Evolutionary conservation across 2,888 invertebrate genomes (phyloP), one percentile per base, ranked within the genome.

Genomic region (Holacanthella duospinosa): DNA sequence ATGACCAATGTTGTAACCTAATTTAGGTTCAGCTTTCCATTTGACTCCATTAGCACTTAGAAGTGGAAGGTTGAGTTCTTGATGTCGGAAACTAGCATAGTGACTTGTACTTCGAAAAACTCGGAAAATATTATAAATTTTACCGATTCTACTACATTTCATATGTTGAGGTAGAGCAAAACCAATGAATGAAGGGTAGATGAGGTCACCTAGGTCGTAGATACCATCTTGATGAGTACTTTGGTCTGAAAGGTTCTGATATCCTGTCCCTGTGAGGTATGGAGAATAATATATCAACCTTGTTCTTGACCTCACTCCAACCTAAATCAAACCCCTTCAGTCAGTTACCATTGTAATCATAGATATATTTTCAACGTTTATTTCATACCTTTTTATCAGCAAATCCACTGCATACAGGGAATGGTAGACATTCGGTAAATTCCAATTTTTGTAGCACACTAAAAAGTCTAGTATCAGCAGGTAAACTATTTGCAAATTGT

Each of bases 261-360:
- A 59, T 4, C 59, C 59, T 6, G 44, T 59, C 19, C 59, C 59
- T 21, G 59, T 59, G 21, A 59, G 25, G 28, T 59, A 59, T 16
- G 59, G 59, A 25, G 25, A 36, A 24, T 3, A 12, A 6, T 6
- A 25, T 59, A 19, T 26, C 3, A 6, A 6, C 29, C 21, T n/a
- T 24, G n/a, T 9, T 53, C 21, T 6, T 55, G 55, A 27, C 27
- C 27, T 29, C 27, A 4, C 9, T 3, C n/a, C n/a, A n/a, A n/a
- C n/a, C n/a, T n/a, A n/a, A n/a, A n/a, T n/a, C n/a, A n/a, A n/a
- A n/a, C n/a, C n/a, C n/a, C n/a, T n/a, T n/a, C n/a, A n/a, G n/a
- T n/a, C n/a, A n/a, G n/a, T n/a, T n/a, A n/a, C n/a, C n/a, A n/a
- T n/a, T n/a, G n/a, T n/a, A n/a, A n/a, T n/a, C n/a, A n/a, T n/a